Conservation (phyloP, 2,888 invertebrate genomes). For the Pammene fasciana region DNA sequence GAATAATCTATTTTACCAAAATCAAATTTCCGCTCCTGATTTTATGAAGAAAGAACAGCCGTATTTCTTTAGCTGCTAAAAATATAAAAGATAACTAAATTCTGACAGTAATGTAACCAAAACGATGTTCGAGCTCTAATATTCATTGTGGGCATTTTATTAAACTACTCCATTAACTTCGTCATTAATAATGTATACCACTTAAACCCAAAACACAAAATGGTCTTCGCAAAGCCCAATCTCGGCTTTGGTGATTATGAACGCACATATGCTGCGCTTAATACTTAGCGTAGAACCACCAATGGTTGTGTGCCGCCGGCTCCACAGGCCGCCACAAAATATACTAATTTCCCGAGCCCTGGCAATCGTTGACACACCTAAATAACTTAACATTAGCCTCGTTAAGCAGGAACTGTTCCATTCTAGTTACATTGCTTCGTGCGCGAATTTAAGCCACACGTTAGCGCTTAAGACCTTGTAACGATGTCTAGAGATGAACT, state of each 20-base stretch:
- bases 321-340: slow-evolving; percentile 10
- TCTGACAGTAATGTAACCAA: too few relatives aligned
- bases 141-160: background rate
- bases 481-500: slow-evolving; percentile 5
- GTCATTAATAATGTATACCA: slow-evolving; percentile 33
- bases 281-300: slow-evolving; percentile 12
- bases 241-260: slow-evolving; percentile 26
- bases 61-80: too few relatives aligned
- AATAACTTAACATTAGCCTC: slow-evolving; percentile 28
- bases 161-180: slow-evolving; percentile 11
- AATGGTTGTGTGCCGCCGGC: background rate
- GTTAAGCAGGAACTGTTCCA: slow-evolving; percentile 37
- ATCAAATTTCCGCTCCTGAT: too few relatives aligned
- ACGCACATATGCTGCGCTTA: slow-evolving; percentile 27
- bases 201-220: slow-evolving; percentile 26
- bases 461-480: slow-evolving; percentile 27
- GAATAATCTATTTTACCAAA: too few relatives aligned
- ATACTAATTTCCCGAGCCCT: slow-evolving; percentile 6
- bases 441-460: slow-evolving; percentile 10
- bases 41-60: too few relatives aligned
- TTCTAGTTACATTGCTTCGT: slow-evolving; percentile 17
- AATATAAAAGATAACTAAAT: too few relatives aligned
- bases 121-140: background rate
- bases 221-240: slow-evolving; percentile 22
- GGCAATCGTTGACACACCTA: slow-evolving; percentile 19